Evolutionary conservation across 2,888 invertebrate genomes (phyloP), one percentile per base, ranked within the genome.

Genomic region (Heteropelma amictum): DNA sequence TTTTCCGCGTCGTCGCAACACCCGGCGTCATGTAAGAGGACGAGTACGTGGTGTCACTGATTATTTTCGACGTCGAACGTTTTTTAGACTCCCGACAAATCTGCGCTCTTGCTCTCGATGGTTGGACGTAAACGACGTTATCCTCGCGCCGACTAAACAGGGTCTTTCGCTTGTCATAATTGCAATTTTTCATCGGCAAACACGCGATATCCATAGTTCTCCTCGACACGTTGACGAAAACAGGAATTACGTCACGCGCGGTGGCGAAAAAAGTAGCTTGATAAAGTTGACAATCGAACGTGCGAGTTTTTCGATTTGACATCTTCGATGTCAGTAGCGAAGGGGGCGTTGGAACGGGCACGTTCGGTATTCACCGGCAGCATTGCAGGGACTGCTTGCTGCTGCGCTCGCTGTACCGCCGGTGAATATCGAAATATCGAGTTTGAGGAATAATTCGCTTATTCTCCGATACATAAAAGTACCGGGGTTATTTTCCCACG

Each of bases 41-140:
- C 5, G 23, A 49, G 47, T 82, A 80, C 3, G 78, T 80, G 3
- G 81, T 81, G 28, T 69, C 51, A 1, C 64, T 53, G 65, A 76
- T 77, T 14, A 79, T 60, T 60, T 69, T 69, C 23, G 58, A 40
- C 12, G 49, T 38, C 21, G 61, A 65, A 12, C 51, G 38, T 26
- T 67, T 80, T 28, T 53, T 45, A 6, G 65, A 45, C 7, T 53
- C 61, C 1, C 61, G 69, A 51, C 23, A 17, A 12, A 60, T 14
- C 14, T 40, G 51, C 10, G 33, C 8, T n/a, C 33, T 23, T n/a
- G 67, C 61, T 21, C 47, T 64, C 7, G 70, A 35, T 2, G 78
- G 78, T 28, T 73, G 78, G 5, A 78, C 47, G 56, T 78, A 78
- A 14, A 72, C 54, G 33, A 67, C 47, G 60, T 67, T 28, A 14